These are phyloP conservation scores for Semicossyphus pulcher DNA, from an alignment of 2,113 vertebrate species.

Conservation along the genomic window DNA sequence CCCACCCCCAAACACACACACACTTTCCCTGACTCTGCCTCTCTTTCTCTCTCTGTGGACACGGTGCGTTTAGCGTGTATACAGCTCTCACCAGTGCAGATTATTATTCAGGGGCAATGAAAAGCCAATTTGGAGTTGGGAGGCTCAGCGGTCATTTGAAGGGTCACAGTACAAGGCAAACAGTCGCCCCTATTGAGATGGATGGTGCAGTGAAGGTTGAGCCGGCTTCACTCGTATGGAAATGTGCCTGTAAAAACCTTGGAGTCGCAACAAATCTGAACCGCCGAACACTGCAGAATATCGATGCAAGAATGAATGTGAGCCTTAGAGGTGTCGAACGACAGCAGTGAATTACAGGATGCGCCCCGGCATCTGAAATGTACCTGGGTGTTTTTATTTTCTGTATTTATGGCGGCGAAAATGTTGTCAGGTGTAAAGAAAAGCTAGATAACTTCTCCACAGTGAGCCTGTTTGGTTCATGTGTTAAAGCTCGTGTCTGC, in stretches of 20 bases:
- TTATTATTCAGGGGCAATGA: slow-evolving; percentile 82
- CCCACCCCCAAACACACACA: slow-evolving; percentile 33
- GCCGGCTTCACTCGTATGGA: slow-evolving; percentile 60
- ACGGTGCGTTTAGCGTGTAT: slow-evolving; percentile 72
- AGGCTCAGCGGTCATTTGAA: slow-evolving; percentile 71
- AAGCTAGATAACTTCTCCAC: not conserved
- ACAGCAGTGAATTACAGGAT: slow-evolving; percentile 27
- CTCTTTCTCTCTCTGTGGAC: slow-evolving; percentile 57
- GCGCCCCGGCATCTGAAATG: slow-evolving; percentile 20
- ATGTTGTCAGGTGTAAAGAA: slow-evolving; percentile 3
- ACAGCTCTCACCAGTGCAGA: slow-evolving; percentile 86
- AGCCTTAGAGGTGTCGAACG: slow-evolving; percentile 32
- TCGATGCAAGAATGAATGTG: slow-evolving; percentile 35
- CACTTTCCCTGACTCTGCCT: slow-evolving; percentile 29
- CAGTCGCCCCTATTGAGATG: slow-evolving; percentile 71
- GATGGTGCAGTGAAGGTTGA: slow-evolving; percentile 68
- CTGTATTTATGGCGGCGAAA: slow-evolving; percentile 22
- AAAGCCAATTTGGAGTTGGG: slow-evolving; percentile 78
- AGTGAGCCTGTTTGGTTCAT: not conserved
- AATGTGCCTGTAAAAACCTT: slow-evolving; percentile 67
- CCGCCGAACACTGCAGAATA: slow-evolving; percentile 43
- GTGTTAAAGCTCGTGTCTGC: not conserved
- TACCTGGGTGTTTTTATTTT: not conserved
- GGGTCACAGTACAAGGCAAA: slow-evolving; percentile 79
- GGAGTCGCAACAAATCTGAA: slow-evolving; percentile 60